Percentiles rank a stretch among this genome's conserved stretches.
Conservation (phyloP, 2,888 invertebrate genomes). For the Myathropa florea region DNA sequence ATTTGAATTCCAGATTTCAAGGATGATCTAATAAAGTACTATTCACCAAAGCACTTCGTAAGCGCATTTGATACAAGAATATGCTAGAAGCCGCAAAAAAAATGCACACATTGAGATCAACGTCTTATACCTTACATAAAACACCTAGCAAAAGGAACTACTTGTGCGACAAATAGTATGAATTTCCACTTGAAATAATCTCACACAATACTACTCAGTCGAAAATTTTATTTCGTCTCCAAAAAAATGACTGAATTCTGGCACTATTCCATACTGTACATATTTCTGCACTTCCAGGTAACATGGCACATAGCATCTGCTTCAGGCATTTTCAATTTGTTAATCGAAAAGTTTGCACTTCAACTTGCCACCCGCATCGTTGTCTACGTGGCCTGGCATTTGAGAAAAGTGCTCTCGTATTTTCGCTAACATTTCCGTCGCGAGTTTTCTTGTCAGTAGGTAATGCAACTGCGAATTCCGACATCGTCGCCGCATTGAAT, state of each 20-base stretch:
- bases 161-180: slow-evolving; percentile 58
- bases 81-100: background rate
- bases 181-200: slow-evolving; percentile 51
- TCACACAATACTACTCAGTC: slow-evolving; percentile 25
- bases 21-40: background rate
- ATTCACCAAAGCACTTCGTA: background rate
- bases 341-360: slow-evolving; percentile 63
- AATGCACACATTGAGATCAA: background rate
- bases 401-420: background rate
- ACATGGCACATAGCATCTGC: slow-evolving; percentile 62
- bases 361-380: slow-evolving; percentile 14
- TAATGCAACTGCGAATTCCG: slow-evolving; percentile 21
- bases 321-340: slow-evolving; percentile 67
- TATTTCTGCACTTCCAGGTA: slow-evolving; percentile 56
- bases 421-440: slow-evolving; percentile 14
- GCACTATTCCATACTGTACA: slow-evolving; percentile 58
- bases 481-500: slow-evolving; percentile 28
- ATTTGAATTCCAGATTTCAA: background rate
- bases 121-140: background rate
- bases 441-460: slow-evolving; percentile 26
- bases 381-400: slow-evolving; percentile 29
- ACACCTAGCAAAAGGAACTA: slow-evolving; percentile 20
- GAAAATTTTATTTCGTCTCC: slow-evolving; percentile 46
- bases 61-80: background rate
- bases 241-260: slow-evolving; percentile 53